Conservation (phyloP, 64 coral and sea anemone species). For the Dendrophyllia cribrosa region DNA sequence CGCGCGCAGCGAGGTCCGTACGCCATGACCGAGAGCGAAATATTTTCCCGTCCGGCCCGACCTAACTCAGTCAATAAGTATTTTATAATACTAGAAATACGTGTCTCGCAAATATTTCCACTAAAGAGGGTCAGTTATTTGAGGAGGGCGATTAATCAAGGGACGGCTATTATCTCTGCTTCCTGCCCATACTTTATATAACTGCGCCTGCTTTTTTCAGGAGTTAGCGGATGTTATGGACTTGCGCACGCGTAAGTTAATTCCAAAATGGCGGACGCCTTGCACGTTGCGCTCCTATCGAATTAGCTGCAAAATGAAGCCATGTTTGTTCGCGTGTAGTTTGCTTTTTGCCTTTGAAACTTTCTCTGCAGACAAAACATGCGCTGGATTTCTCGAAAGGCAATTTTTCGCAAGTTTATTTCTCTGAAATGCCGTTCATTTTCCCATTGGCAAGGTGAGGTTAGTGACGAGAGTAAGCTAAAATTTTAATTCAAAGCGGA, state of each 20-base stretch:
- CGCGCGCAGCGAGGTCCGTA: too few relatives aligned
- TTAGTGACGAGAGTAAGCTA: neutral
- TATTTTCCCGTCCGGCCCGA: too few relatives aligned
- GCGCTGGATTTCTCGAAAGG: neutral
- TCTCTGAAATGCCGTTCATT: conserved; percentile 1
- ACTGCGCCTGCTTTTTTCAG: neutral
- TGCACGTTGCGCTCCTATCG: too few relatives aligned
- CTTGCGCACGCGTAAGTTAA: neutral
- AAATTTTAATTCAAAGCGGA: neutral
- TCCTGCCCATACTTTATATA: too few relatives aligned
- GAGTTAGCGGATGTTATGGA: neutral
- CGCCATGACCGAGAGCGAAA: too few relatives aligned
- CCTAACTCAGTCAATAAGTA: too few relatives aligned
- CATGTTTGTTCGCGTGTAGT: neutral
- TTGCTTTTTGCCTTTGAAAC: neutral
- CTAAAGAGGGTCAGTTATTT: too few relatives aligned
- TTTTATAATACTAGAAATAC: too few relatives aligned
- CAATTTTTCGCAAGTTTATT: neutral
- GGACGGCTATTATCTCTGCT: too few relatives aligned
- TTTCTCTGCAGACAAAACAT: neutral
- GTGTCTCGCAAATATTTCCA: too few relatives aligned
- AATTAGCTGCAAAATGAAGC: neutral
- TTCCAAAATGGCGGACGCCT: conserved; percentile 14
- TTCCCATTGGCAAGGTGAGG: conserved; percentile 40
- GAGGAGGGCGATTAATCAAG: too few relatives aligned